Conservation (phyloP, 2,888 invertebrate genomes). For the Pristionchus japonicus region DNA sequence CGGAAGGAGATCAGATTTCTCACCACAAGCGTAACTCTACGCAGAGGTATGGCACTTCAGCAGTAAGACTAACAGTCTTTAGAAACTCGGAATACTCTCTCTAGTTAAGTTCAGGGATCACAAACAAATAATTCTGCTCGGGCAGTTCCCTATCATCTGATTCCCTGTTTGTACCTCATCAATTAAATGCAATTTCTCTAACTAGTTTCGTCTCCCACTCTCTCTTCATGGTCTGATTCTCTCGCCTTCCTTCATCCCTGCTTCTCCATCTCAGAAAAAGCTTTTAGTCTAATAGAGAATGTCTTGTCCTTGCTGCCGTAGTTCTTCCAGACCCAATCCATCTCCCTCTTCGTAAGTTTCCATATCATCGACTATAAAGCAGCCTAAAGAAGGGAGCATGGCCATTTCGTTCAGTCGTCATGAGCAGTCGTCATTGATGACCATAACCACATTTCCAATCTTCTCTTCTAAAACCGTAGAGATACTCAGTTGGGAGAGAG, state of each 20-base stretch:
- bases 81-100: no score
- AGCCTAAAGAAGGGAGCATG: not conserved
- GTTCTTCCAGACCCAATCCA: not conserved
- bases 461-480: not conserved
- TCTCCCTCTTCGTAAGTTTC: conserved; percentile 37
- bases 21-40: conserved; percentile 23
- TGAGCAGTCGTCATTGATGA: no score
- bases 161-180: not conserved
- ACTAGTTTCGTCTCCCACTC: not conserved
- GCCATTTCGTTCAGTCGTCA: no score
- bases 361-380: not conserved
- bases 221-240: not conserved
- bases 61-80: not conserved
- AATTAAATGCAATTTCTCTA: not conserved
- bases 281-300: not conserved
- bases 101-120: no score
- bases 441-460: no score
- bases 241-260: not conserved
- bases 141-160: no score
- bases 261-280: not conserved
- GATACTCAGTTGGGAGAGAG: not conserved
- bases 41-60: not conserved
- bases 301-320: conserved; percentile 21
- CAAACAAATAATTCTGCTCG: no score
- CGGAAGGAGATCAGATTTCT: conserved; percentile 22